Base-by-base conservation (phyloP, 2,113 vertebrate genomes). In the Chaenocephalus aceratus region DNA sequence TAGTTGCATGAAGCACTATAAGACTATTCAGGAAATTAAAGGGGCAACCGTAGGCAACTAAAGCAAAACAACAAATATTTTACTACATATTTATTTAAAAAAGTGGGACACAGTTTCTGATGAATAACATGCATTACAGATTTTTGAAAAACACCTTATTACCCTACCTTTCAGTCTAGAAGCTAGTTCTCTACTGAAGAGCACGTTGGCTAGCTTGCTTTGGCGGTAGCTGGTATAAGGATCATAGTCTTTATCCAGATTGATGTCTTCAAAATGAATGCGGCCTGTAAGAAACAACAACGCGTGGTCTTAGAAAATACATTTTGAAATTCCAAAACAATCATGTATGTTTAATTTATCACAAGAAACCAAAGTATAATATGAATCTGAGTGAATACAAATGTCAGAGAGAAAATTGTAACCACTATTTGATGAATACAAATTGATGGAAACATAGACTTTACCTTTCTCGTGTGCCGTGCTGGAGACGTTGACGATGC, bases 171-270 rank as follows among this genome's bases (percentile, higher is more conserved):
- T n/a, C 52, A 95, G 84, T 69, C 91, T 88, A 52, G 36, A 10
- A 14, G 94, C 93, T 75, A 95, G 90, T 68, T 95, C 93, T 30
- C 51, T 88, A 66, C 72, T 76, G 36, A 95, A 96, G 30, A 96
- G 90, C 58, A 95, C 83, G 18, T 95, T 95, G 21, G 94, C 94
- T 61, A 96, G 80, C 75, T 95, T 95, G 89, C 94, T 96, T 75
- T 95, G 94, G 1, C 41, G 23, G 77, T 95, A 96, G 82, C 94
- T 93, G 15, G 5, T 66, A 0, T 45, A 0, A 7, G 84, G 75
- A 1, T 58, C 4, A 51, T 95, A 95, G 70, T 87, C 21, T 65
- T 85, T 67, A 41, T 95, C 94, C 8, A 94, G 16, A 80, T 95
- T 93, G 59, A 95, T 92, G 84, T 95, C 95, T 36, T 95, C 91